Evolutionary conservation across 1,140 invertebrate genomes (phyloP).

Genomic region (Ganaspis sp.): DNA sequence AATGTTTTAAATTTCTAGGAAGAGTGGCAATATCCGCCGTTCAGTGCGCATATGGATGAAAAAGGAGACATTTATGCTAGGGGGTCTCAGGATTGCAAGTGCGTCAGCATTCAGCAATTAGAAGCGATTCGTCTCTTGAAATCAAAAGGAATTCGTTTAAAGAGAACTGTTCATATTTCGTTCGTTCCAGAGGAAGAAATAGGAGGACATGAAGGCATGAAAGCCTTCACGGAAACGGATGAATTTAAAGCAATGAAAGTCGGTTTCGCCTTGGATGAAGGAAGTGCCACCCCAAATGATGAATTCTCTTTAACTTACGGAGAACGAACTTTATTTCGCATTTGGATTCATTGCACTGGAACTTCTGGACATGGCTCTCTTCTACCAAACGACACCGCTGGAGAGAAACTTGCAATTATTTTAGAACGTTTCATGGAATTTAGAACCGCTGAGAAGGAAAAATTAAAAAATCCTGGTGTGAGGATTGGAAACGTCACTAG

Average conservation of each 20-base stretch:
- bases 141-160: conserved; percentile 74
- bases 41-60: conserved; percentile 85
- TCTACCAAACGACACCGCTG: conserved; percentile 87
- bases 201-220: conserved; percentile 90
- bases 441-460: conserved; percentile 81
- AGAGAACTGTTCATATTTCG: conserved; percentile 78
- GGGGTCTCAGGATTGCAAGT: conserved; percentile 91
- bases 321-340: conserved; percentile 84
- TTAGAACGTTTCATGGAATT: conserved; percentile 87
- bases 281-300: conserved; percentile 81
- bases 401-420: conserved; percentile 87
- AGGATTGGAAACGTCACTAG: conserved; percentile 91
- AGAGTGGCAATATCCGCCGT: conserved; percentile 89
- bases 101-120: conserved; percentile 88
- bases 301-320: conserved; percentile 85
- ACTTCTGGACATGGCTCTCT: conserved; percentile 92
- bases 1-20: conserved; percentile 72
- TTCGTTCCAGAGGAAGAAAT: conserved; percentile 92
- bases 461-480: conserved; percentile 79
- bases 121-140: conserved; percentile 86
- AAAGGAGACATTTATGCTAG: conserved; percentile 89
- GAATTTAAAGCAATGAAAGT: conserved; percentile 90
- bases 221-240: conserved; percentile 84
- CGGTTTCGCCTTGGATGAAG: conserved; percentile 94
- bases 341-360: conserved; percentile 83